Evolutionary conservation across 1,140 invertebrate species (phyloP).

Genomic region (Plodia interpunctella): DNA sequence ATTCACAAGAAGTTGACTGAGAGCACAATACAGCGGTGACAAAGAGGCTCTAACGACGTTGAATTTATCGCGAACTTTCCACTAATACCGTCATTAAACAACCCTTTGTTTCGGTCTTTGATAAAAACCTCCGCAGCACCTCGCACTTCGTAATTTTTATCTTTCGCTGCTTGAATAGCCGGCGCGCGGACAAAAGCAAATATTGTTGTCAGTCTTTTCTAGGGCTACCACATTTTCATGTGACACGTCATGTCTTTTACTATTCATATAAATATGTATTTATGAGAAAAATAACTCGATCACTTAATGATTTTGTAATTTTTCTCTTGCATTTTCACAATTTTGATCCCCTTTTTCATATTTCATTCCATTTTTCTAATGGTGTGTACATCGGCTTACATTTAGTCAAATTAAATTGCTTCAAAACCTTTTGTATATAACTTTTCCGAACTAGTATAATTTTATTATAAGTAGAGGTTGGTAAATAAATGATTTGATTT

Average conservation of each 20-base stretch:
- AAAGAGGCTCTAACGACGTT: constrained; percentile 64
- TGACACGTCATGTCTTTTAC: neutral
- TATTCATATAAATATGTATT: neutral
- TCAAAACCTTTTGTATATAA: too few species aligned
- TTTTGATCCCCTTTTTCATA: too few species aligned
- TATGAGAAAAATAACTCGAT: neutral
- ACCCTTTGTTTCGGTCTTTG: constrained; percentile 70
- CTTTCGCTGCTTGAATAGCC: constrained; percentile 46
- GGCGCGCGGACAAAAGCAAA: constrained; percentile 48
- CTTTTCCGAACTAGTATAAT: too few species aligned
- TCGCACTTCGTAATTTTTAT: constrained; percentile 69
- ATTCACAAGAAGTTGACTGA: constrained; percentile 44
- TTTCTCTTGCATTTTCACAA: too few species aligned
- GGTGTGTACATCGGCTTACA: too few species aligned
- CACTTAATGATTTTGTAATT: too few species aligned
- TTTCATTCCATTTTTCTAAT: too few species aligned
- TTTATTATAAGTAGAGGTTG: too few species aligned
- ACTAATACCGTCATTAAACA: constrained; percentile 73
- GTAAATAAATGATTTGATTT: too few species aligned
- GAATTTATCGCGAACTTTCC: constrained; percentile 72
- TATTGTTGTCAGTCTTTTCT: constrained; percentile 20
- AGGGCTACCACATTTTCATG: neutral
- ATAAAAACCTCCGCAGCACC: constrained; percentile 67
- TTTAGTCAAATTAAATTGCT: too few species aligned
- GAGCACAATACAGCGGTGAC: constrained; percentile 60